Conservation (phyloP, 2,888 invertebrate genomes). For the Drosophila phalerata region DNA sequence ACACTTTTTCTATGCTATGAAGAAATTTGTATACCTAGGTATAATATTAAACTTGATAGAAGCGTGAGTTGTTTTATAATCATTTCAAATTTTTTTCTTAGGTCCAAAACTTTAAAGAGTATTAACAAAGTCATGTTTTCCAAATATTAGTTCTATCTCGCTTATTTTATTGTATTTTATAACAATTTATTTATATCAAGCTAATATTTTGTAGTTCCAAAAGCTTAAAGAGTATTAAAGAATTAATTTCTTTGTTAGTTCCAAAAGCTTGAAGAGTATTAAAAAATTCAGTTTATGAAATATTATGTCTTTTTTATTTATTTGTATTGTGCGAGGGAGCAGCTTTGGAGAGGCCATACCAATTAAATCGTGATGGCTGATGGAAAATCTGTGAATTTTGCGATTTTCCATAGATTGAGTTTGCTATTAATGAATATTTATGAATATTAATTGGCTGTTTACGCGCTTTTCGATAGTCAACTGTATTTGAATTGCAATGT, state of each 20-base stretch:
- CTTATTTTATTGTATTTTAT: no score
- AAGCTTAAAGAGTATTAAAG: background rate
- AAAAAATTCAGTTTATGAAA: background rate
- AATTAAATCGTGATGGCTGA: conserved; percentile 69
- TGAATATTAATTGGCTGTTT: conserved; percentile 30
- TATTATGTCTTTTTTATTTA: background rate
- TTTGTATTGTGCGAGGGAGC: conserved; percentile 41
- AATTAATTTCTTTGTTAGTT: no score
- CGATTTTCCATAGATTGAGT: conserved; percentile 29
- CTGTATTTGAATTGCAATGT: conserved; percentile 9
- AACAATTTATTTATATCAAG: background rate
- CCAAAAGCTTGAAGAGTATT: no score
- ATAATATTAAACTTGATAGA: no score
- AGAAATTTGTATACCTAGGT: no score
- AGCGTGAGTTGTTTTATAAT: no score
- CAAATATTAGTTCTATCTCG: no score
- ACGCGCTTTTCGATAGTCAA: conserved; percentile 8
- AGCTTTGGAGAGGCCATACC: conserved; percentile 62
- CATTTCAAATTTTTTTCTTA: no score
- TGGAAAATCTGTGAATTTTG: conserved; percentile 47
- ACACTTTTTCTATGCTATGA: background rate
- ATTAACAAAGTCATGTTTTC: no score
- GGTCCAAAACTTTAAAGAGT: no score
- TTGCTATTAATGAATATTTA: conserved; percentile 41
- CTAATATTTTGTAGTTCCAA: background rate